Conservation (phyloP, 2,888 invertebrate species). For the Eristalis tenax region DNA sequence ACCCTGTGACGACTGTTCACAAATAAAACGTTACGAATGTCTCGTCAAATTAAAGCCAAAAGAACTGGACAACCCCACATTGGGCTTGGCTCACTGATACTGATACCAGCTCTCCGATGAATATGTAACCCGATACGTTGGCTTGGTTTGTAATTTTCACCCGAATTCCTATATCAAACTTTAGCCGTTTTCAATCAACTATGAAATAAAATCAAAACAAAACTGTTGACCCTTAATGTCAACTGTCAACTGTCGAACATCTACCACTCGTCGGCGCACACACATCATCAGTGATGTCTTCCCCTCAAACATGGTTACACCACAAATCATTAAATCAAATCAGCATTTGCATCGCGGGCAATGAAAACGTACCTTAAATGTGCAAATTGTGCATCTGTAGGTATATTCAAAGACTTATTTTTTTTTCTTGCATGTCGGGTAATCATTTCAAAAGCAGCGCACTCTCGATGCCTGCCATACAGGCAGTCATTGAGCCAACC, state of each 20-base stretch:
- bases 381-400: conserved; percentile 41
- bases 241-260: conserved; percentile 42
- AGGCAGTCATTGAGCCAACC: not conserved
- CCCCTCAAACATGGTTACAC: not conserved
- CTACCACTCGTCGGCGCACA: conserved; percentile 14
- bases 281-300: not conserved
- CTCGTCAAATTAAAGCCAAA: not conserved
- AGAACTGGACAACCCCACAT: conserved; percentile 12
- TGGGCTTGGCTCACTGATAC: conserved; percentile 17
- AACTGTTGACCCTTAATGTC: conserved; percentile 27
- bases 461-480: conserved; percentile 8
- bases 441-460: conserved; percentile 54
- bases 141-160: not conserved
- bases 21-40: conserved; percentile 1
- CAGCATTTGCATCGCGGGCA: conserved; percentile 48
- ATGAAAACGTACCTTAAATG: conserved; percentile 40
- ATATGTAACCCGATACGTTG: conserved; percentile 49
- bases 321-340: conserved; percentile 61
- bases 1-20: conserved; percentile 2
- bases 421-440: conserved; percentile 11
- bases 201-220: not conserved
- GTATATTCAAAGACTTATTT: conserved; percentile 34
- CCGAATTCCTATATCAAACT: conserved; percentile 8
- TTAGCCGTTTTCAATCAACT: conserved; percentile 3
- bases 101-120: conserved; percentile 19